phyloP scores from a whole-genome alignment of 2,888 invertebrate genomes.

The Anthoptus insignis region DNA sequence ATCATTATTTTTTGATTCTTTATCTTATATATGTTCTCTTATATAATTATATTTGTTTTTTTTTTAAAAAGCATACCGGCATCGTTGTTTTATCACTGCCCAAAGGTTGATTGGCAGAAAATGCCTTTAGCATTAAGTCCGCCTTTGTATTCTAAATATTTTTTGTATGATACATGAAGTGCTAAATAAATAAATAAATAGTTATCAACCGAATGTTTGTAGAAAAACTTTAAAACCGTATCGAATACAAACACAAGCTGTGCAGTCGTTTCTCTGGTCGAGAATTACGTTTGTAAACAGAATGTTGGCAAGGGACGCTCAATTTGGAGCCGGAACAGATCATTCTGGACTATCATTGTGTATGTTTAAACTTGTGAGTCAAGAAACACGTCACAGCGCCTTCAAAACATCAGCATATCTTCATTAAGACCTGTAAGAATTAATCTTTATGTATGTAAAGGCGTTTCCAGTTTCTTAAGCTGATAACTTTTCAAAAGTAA shows the following conservation, averaged over 20 bases:
- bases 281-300: constrained; percentile 24
- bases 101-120: too few relatives aligned
- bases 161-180: too few relatives aligned
- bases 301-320: constrained; percentile 25
- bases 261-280: constrained; percentile 13
- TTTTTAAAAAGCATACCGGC: too few relatives aligned
- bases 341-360: constrained; percentile 30
- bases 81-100: too few relatives aligned
- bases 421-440: neutral
- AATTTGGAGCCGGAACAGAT: constrained; percentile 19
- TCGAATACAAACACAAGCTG: neutral
- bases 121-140: too few relatives aligned
- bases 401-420: neutral
- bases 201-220: neutral
- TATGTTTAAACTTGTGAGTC: constrained; percentile 21
- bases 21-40: too few relatives aligned
- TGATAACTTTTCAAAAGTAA: too few relatives aligned
- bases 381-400: neutral
- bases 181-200: too few relatives aligned
- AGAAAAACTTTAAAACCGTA: neutral
- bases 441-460: neutral
- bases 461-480: neutral
- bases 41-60: too few relatives aligned
- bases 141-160: too few relatives aligned
- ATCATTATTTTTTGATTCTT: too few relatives aligned